phyloP scores from a whole-genome alignment of 2,113 vertebrate genomes.

The Gymnarchus niloticus region DNA sequence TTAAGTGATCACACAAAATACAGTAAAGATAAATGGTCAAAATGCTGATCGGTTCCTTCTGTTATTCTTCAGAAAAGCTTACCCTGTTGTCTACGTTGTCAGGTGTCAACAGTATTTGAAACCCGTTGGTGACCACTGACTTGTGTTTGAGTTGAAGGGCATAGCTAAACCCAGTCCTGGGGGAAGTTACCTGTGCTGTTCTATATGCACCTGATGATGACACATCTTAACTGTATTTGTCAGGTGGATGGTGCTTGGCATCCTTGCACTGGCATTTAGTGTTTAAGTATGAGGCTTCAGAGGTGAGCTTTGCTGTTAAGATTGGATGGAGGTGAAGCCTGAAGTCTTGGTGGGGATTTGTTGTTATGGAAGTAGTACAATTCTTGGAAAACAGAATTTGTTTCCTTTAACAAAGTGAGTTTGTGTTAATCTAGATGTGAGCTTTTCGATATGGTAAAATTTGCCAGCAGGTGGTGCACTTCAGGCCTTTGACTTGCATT shows the following conservation, averaged over 20 bases:
- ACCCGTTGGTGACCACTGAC: background rate
- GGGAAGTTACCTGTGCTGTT: background rate
- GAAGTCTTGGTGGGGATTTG: background rate
- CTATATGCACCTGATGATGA: background rate
- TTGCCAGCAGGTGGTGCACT: background rate
- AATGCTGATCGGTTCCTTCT: background rate
- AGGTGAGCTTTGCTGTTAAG: background rate
- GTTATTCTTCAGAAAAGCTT: too few relatives aligned
- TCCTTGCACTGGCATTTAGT: background rate
- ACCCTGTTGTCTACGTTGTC: too few relatives aligned
- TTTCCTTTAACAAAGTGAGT: too few relatives aligned
- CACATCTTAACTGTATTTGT: background rate
- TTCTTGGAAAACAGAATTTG: too few relatives aligned
- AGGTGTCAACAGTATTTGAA: background rate
- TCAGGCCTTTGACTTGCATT: background rate
- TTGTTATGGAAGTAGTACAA: background rate
- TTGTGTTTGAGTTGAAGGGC: background rate
- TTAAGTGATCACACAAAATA: background rate
- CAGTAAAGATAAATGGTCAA: background rate
- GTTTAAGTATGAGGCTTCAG: background rate
- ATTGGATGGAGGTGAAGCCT: background rate
- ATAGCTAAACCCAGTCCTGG: background rate
- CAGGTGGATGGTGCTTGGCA: background rate
- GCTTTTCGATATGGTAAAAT: background rate
- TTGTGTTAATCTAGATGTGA: too few relatives aligned